phyloP scores from a whole-genome alignment of 2,113 vertebrate species.

The Setophaga petechia region DNA sequence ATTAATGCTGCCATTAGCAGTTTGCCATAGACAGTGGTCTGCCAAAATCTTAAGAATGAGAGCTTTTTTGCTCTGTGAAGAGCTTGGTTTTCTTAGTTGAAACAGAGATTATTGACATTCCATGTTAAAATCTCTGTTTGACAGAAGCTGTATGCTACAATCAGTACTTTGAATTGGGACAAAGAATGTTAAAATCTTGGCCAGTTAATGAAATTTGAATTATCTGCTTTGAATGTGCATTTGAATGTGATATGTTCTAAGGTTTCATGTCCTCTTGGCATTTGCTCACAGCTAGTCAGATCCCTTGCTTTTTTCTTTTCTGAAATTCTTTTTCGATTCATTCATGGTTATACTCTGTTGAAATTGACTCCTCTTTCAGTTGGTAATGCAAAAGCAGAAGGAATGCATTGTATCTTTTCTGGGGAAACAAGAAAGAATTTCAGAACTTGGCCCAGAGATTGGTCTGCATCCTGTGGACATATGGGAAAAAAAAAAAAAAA shows the following conservation, averaged over 20 bases:
- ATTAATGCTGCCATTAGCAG: background rate
- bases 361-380: background rate
- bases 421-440: background rate
- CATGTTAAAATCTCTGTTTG: background rate
- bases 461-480: background rate
- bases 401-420: slow-evolving; percentile 17
- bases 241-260: background rate
- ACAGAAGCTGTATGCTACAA: background rate
- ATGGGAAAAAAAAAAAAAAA: background rate
- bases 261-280: background rate
- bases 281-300: background rate
- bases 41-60: background rate
- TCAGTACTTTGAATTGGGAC: background rate
- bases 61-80: background rate
- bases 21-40: background rate
- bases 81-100: background rate
- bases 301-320: background rate
- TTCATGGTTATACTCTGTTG: background rate
- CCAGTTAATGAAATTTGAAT: background rate
- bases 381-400: background rate
- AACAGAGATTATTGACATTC: background rate
- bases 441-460: background rate
- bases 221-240: background rate
- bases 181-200: background rate
- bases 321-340: slow-evolving; percentile 1